Percentiles rank a stretch among this genome's conserved stretches.
These are phyloP conservation scores for Tursiops truncatus DNA, from an alignment of 2,113 vertebrate genomes.

Conservation along the genomic window DNA sequence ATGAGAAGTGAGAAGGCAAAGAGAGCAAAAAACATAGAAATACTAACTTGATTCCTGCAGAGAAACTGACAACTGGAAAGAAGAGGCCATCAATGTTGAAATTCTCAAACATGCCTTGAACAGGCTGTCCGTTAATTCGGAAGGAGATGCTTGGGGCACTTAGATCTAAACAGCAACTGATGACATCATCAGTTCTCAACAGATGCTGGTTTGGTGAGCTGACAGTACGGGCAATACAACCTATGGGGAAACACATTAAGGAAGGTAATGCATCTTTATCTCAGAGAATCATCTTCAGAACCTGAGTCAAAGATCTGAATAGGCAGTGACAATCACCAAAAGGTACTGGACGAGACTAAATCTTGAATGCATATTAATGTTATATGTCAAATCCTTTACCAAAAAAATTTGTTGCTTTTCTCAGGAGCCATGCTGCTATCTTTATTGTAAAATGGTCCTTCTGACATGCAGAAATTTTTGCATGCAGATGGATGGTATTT, in stretches of 20 bases:
- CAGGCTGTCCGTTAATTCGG: conserved; percentile 96
- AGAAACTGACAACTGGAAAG: conserved; percentile 96
- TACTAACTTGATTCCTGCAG: conserved; percentile 96
- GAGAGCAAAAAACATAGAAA: not conserved
- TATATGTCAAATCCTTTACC: not conserved
- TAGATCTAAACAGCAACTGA: conserved; percentile 97
- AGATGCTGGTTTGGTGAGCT: conserved; percentile 95
- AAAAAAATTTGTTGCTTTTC: not conserved
- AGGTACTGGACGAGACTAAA: not conserved
- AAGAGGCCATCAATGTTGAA: conserved; percentile 97
- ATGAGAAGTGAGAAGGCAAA: not conserved
- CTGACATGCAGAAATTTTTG: not conserved
- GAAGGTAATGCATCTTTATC: not conserved
- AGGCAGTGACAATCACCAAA: not conserved
- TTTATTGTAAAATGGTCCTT: not conserved
- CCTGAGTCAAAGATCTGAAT: not conserved
- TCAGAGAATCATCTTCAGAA: not conserved
- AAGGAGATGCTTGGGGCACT: conserved; percentile 97
- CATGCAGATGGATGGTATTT: not conserved
- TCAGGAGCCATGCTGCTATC: not conserved
- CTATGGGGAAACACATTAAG: conserved; percentile 75
- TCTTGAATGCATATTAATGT: not conserved
- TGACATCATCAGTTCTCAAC: conserved; percentile 92
- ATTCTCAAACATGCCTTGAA: conserved; percentile 99
- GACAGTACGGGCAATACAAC: conserved; percentile 92